These are phyloP conservation scores for Enhydra lutris DNA, from an alignment of 2,113 vertebrate species.

Conservation along the genomic window DNA sequence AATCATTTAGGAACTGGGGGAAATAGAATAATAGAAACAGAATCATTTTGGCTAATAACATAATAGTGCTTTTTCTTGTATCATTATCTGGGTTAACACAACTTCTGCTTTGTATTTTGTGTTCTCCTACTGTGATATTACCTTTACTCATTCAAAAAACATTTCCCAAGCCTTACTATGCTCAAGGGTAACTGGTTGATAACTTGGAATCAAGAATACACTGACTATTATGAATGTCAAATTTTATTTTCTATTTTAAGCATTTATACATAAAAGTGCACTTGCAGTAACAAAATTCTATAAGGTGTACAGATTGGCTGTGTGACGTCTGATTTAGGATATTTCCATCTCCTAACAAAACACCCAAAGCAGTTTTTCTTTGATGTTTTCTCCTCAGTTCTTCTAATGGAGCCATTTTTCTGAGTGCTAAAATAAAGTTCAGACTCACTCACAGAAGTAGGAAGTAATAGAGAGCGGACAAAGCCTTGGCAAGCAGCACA, in stretches of 20 bases:
- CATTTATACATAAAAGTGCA: background rate
- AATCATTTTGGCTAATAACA: background rate
- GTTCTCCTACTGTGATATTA: background rate
- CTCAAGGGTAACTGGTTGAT: background rate
- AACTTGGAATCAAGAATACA: background rate
- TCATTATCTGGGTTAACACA: background rate
- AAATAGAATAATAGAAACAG: background rate
- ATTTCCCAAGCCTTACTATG: background rate
- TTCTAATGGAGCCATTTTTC: conserved; percentile 14
- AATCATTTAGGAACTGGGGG: background rate
- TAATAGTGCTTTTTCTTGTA: background rate
- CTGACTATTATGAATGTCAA: background rate
- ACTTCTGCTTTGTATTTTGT: background rate
- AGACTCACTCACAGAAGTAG: background rate
- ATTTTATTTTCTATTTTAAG: background rate
- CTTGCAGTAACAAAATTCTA: background rate
- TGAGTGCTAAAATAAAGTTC: background rate
- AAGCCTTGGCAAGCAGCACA: background rate
- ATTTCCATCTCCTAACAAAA: background rate
- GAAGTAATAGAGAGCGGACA: background rate
- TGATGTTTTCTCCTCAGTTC: background rate
- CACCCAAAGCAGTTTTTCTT: background rate
- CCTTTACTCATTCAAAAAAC: background rate
- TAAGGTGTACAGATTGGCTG: background rate
- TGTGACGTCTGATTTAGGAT: background rate